These are phyloP conservation scores for Ylistrum balloti DNA, from an alignment of 1,140 invertebrate species.

Conservation along the genomic window DNA sequence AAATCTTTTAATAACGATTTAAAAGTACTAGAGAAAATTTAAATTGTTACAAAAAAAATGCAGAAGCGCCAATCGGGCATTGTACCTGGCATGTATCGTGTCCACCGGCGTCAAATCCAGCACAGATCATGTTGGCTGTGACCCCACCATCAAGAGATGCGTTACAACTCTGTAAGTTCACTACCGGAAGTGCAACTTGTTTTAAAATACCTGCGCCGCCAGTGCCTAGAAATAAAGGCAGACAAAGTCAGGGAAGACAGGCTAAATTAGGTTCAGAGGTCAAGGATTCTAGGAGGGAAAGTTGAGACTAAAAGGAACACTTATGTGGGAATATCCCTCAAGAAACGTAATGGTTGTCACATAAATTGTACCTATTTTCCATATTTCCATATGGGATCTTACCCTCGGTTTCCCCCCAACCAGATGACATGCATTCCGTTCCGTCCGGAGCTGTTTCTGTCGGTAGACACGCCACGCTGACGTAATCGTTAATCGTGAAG, in stretches of 20 bases:
- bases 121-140: conserved; percentile 81
- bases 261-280: too few species aligned
- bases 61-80: too few species aligned
- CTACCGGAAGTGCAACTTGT: conserved; percentile 67
- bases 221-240: conserved; percentile 44
- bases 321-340: too few species aligned
- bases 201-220: conserved; percentile 56
- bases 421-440: conserved; percentile 70
- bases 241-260: too few species aligned
- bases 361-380: too few species aligned
- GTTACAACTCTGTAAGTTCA: conserved; percentile 65
- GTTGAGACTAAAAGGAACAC: too few species aligned
- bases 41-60: too few species aligned
- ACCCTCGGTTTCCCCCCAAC: conserved; percentile 77
- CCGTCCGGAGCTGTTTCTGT: conserved; percentile 50
- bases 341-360: too few species aligned
- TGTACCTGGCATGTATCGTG: conserved; percentile 74
- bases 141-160: conserved; percentile 75
- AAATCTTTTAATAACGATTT: too few species aligned
- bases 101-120: conserved; percentile 83
- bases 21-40: too few species aligned
- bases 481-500: conserved; percentile 84
- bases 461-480: conserved; percentile 88
- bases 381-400: too few species aligned
- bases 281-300: too few species aligned